phyloP scores from a whole-genome alignment of 2,888 invertebrate species.

The Nezara viridula region DNA sequence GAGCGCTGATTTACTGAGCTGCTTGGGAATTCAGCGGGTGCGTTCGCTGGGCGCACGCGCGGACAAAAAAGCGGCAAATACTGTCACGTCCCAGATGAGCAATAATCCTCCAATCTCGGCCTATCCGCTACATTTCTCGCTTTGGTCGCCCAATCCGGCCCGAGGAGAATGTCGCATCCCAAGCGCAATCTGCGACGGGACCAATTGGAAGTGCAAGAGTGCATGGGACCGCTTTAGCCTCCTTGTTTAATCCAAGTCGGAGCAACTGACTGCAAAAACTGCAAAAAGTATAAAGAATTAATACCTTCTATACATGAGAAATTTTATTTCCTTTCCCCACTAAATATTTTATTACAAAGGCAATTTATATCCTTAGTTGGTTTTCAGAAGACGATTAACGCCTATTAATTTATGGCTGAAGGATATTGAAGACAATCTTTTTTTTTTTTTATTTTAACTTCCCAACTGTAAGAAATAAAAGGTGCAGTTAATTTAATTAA shows the following conservation, averaged over 20 bases:
- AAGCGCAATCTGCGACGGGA: not conserved
- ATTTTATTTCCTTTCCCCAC: not conserved
- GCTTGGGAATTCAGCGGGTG: not conserved
- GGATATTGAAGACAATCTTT: too few relatives aligned
- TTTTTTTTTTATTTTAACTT: too few relatives aligned
- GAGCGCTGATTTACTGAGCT: constrained; percentile 6
- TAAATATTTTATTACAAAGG: too few relatives aligned
- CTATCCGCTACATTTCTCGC: not conserved
- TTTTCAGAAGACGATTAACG: too few relatives aligned
- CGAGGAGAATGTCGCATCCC: not conserved
- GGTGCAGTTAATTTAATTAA: too few relatives aligned
- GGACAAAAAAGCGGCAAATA: not conserved
- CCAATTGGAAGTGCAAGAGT: not conserved
- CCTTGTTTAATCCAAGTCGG: not conserved
- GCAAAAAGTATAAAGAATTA: not conserved
- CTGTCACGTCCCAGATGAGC: constrained; percentile 34
- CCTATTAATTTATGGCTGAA: too few relatives aligned
- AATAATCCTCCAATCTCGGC: not conserved
- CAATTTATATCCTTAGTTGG: too few relatives aligned
- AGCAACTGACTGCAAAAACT: not conserved
- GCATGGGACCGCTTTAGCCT: not conserved
- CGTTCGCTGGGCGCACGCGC: not conserved
- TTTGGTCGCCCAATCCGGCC: not conserved
- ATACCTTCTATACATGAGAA: not conserved
- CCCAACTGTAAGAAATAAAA: too few relatives aligned